A percentile compares a stretch with the other conserved stretches of the same genome.
Conservation (phyloP, 2,888 invertebrate genomes). For the Chalcis sispes region DNA sequence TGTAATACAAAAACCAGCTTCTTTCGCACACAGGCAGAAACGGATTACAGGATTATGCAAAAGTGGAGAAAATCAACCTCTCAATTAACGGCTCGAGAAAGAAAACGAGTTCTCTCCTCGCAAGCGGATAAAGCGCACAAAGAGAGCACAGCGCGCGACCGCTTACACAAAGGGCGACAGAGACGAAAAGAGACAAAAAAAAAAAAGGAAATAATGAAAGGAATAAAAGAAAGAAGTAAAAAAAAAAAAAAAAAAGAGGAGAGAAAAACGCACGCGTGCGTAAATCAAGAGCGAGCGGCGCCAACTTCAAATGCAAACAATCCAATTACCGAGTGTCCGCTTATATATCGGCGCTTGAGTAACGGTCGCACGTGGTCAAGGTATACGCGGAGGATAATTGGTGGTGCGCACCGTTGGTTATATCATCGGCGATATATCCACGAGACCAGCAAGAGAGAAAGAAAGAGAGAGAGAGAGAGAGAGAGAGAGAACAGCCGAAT, state of each 20-base stretch:
- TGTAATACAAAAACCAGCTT: too few relatives aligned
- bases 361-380: constrained; percentile 34
- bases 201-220: not conserved
- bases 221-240: too few relatives aligned
- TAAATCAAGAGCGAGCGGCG: constrained; percentile 21
- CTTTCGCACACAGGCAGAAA: too few relatives aligned
- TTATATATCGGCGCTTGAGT: constrained; percentile 44
- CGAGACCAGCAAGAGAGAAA: not conserved
- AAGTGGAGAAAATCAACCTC: too few relatives aligned
- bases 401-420: constrained; percentile 47
- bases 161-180: not conserved
- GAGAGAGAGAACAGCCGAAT: too few relatives aligned
- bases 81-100: too few relatives aligned
- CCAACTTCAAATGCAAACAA: constrained; percentile 51
- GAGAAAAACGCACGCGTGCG: not conserved
- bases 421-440: constrained; percentile 31
- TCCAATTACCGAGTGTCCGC: constrained; percentile 49
- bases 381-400: constrained; percentile 61
- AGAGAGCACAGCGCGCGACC: not conserved
- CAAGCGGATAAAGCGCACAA: too few relatives aligned
- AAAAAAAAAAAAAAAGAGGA: not conserved
- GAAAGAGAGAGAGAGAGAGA: not conserved
- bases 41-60: too few relatives aligned
- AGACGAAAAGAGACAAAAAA: not conserved
- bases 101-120: too few relatives aligned